Evolutionary conservation across 2,797 vertebrate genomes (phyloP), one percentile per base, ranked within the genome.

Genomic region (Rhynchotus rufescens): DNA sequence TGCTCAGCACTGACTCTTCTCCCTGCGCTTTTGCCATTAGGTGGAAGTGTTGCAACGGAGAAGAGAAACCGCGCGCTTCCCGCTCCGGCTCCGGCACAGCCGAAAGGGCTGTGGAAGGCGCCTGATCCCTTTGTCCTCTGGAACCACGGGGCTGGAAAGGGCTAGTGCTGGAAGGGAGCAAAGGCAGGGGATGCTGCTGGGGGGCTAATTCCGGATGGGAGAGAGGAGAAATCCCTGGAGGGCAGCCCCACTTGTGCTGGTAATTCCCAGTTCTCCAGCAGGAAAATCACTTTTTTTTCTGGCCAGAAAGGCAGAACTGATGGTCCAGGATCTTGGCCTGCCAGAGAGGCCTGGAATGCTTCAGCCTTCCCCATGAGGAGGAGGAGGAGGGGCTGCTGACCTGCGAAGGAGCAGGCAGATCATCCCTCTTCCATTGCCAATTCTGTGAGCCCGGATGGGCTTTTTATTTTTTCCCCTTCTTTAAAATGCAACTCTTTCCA

Each of bases 31-130:
- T 72, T 51, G 22, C 94, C 95, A 1, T 92, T 96, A 96, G 95
- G 80, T 93, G 96, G 95, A 78, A 92, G 89, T 95, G 84, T 96
- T 96, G 95, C 3, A n/a, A 91, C 93, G 92, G 62, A 94, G 83
- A 88, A 95, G 79, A 92, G 67, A 1, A 45, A 4, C 10, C 4
- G 1, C 1, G 20, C 6, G 49, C 64, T 79, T 77, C 57, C 32
- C 1, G 52, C 8, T 21, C 8, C 0, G 2, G 72, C 52, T 67
- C 40, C 28, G 44, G 44, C 51, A 30, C 47, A 40, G n/a, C n/a
- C 32, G 30, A 57, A 68, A 34, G 51, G 57, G 52, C 34, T 26
- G 32, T 12, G 1, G 25, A 2, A 72, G 10, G 59, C 77, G 1
- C 54, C 15, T 2, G 15, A 59, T 34, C 17, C 64, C 60, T 84